Base-by-base conservation (phyloP, 2,797 vertebrate genomes). In the Buphagus erythrorhynchus region DNA sequence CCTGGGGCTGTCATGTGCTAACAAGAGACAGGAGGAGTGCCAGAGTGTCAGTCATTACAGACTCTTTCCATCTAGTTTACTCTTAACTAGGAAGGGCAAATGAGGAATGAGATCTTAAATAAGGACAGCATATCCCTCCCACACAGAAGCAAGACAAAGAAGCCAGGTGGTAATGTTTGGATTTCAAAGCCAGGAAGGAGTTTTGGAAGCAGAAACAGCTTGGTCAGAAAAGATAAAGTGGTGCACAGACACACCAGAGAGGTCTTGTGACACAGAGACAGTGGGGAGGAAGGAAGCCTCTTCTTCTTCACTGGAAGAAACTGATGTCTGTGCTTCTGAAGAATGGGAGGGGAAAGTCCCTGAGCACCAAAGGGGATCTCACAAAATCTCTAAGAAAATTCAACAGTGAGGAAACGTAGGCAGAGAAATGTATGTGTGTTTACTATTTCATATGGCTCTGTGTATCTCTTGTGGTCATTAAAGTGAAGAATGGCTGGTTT, bases 1-100 rank as follows among this genome's bases (percentile, higher is more conserved):
- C 91, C 83, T 93, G 90, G 85, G 93, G 66, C 82, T 96, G 90
- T 96, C 94, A 91, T 94, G 91, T 96, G 94, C 88, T 95, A 90
- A 96, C 93, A 61, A 78, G 95, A 96, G 79, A 77, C 92, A 94
- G 88, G 76, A 94, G 72, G 71, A 55, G 54, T 91, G 94, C 95
- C 93, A 90, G 92, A 0, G 40, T 91, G 90, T 86, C 95, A 91
- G 94, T 97, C 94, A 90, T 96, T 62, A 88, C 81, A 90, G 42
- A 48, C 90, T 93, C 54, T 51, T 66, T 86, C 62, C 38, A 58
- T 80, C 42, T 68, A 90, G 68, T 73, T 88, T 71, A 45, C 66
- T 77, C 54, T 21, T 82, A 86, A 66, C 75, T 72, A 49, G n/a
- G 57, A 80, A 57, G 83, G 75, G 52, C 48, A 86, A 57, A 35